phyloP scores from a whole-genome alignment of 2,888 invertebrate species.

The Perizoma flavofasciatum region DNA sequence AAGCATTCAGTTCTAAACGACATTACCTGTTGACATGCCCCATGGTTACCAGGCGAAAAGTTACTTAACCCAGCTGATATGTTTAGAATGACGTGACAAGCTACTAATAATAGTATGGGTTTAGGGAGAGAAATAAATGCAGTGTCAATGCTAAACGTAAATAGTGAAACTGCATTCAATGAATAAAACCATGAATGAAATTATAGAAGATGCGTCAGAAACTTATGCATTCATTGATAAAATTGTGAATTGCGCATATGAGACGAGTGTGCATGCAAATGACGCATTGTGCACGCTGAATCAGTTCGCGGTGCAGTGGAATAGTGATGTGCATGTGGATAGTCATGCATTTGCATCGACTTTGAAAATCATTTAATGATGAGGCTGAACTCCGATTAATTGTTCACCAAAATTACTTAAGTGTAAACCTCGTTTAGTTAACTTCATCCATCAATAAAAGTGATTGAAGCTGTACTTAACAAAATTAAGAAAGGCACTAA shows the following conservation, averaged over 20 bases:
- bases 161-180: constrained; percentile 8
- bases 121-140: too few relatives aligned
- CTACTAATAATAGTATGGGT: too few relatives aligned
- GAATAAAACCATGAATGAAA: constrained; percentile 2
- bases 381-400: too few relatives aligned
- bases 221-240: constrained; percentile 46
- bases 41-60: too few relatives aligned
- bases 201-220: constrained; percentile 44
- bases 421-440: too few relatives aligned
- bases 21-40: too few relatives aligned
- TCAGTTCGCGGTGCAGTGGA: constrained; percentile 43
- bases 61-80: too few relatives aligned
- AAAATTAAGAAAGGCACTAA: background rate
- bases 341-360: background rate
- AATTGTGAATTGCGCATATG: constrained; percentile 46
- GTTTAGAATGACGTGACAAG: too few relatives aligned
- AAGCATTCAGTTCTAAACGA: too few relatives aligned
- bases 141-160: too few relatives aligned
- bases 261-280: constrained; percentile 53
- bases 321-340: constrained; percentile 16
- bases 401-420: too few relatives aligned
- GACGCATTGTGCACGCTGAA: constrained; percentile 58
- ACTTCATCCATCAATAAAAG: too few relatives aligned
- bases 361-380: background rate
- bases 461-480: background rate